A percentile compares a stretch with the other conserved stretches of the same genome.
phyloP scores from a whole-genome alignment of 2,888 invertebrate species.

The Eupeodes latifasciatus region DNA sequence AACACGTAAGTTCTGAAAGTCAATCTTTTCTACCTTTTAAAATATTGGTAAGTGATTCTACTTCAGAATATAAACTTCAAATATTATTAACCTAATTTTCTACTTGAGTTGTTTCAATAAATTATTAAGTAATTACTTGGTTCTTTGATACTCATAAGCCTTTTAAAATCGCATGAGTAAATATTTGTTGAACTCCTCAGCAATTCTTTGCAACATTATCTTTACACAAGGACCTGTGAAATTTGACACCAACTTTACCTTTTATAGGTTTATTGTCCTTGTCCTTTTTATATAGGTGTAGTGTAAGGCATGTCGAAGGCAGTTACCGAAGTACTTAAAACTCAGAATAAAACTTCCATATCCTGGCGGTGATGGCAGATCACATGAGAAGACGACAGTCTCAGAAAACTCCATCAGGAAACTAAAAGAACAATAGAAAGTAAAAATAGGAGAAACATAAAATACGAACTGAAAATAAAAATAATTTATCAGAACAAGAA shows the following conservation, averaged over 20 bases:
- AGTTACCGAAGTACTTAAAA: slow-evolving; percentile 71
- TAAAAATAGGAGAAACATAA: slow-evolving; percentile 32
- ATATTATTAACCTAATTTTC: neutral
- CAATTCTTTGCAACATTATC: slow-evolving; percentile 47
- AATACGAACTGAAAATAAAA: slow-evolving; percentile 17
- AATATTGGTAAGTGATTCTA: no score
- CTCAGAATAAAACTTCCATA: slow-evolving; percentile 56
- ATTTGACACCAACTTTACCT: slow-evolving; percentile 60
- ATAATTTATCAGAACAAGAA: slow-evolving; percentile 58
- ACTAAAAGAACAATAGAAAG: slow-evolving; percentile 66
- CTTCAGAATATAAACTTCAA: no score
- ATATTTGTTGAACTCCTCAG: neutral
- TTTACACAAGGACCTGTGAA: slow-evolving; percentile 10
- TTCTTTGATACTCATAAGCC: no score
- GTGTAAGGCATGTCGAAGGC: slow-evolving; percentile 46
- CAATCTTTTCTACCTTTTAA: no score
- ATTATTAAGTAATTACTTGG: neutral
- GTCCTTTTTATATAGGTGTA: neutral
- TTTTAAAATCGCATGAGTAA: no score
- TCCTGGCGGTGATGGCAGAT: slow-evolving; percentile 31
- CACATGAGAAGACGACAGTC: slow-evolving; percentile 1
- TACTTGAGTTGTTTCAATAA: neutral
- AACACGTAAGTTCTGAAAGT: no score
- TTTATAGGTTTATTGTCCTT: neutral
- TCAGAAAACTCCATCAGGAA: slow-evolving; percentile 43